phyloP scores from a whole-genome alignment of 1,140 invertebrate genomes.

The Orchesella cincta region DNA sequence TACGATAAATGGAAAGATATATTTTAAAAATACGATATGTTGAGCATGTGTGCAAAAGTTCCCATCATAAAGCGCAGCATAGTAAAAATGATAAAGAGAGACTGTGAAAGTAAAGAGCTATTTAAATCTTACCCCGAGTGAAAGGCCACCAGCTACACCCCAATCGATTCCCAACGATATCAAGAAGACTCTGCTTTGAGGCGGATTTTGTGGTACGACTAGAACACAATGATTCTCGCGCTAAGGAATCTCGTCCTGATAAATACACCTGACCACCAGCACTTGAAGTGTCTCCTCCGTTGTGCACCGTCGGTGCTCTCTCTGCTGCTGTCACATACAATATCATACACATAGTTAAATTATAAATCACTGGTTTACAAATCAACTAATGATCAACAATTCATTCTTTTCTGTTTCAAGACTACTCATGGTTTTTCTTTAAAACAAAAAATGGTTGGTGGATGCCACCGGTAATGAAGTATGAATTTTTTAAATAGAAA shows the following conservation, averaged over 20 bases:
- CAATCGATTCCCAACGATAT: constrained; percentile 69
- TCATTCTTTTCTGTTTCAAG: neutral
- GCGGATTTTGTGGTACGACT: constrained; percentile 61
- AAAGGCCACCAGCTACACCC: constrained; percentile 58
- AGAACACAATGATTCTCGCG: constrained; percentile 57
- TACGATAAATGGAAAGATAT: too few species aligned
- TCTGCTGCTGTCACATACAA: constrained; percentile 15
- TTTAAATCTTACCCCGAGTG: constrained; percentile 41
- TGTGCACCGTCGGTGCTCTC: neutral
- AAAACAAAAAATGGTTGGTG: neutral
- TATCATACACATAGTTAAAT: neutral
- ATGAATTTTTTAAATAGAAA: neutral
- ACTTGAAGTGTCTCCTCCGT: constrained; percentile 48
- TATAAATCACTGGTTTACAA: neutral
- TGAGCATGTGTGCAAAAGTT: too few species aligned
- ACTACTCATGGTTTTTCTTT: neutral
- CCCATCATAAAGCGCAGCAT: too few species aligned
- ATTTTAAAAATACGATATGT: too few species aligned
- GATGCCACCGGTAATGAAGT: too few species aligned
- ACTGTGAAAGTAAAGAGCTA: constrained; percentile 8
- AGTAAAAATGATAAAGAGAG: too few species aligned
- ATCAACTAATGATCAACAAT: too few species aligned
- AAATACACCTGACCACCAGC: constrained; percentile 56
- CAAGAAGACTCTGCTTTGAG: constrained; percentile 64
- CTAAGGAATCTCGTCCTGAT: constrained; percentile 56